Conservation (phyloP, 2,888 invertebrate species). For the Leptopterna dolabrata region DNA sequence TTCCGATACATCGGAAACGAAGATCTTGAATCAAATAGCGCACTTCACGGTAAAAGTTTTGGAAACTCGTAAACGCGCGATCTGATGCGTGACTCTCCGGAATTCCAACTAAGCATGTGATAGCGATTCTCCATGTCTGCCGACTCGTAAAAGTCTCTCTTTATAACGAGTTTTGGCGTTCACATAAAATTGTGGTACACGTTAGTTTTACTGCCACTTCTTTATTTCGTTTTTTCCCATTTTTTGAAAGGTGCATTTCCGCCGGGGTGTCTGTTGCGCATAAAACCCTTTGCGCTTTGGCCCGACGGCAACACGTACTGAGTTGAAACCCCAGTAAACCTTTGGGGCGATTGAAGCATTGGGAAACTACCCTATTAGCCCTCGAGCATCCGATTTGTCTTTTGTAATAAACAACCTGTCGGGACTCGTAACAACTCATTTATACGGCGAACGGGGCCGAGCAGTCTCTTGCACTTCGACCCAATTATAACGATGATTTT, state of each 20-base stretch:
- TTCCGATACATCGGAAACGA: background rate
- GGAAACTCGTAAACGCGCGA: background rate
- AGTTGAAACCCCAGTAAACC: conserved; percentile 30
- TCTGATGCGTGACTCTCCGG: background rate
- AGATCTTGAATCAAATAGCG: background rate
- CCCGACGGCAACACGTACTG: conserved; percentile 23
- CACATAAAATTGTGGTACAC: background rate
- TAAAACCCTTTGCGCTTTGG: conserved; percentile 11
- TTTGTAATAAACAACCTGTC: conserved; percentile 52
- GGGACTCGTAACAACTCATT: conserved; percentile 51
- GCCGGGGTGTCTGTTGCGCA: background rate
- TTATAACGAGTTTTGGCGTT: background rate
- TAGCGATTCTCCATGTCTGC: background rate
- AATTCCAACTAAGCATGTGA: background rate
- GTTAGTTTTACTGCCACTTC: background rate
- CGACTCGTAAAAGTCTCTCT: background rate
- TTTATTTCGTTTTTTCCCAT: background rate
- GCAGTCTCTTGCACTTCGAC: conserved; percentile 34
- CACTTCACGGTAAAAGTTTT: background rate
- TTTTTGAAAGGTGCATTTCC: background rate
- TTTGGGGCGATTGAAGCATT: conserved; percentile 26
- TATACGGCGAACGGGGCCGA: conserved; percentile 40
- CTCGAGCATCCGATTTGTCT: conserved; percentile 48
- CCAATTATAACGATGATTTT: conserved; percentile 41
- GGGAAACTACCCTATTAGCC: conserved; percentile 54